These are phyloP conservation scores for Brassicogethes aeneus DNA, from an alignment of 2,888 invertebrate genomes.

Conservation along the genomic window DNA sequence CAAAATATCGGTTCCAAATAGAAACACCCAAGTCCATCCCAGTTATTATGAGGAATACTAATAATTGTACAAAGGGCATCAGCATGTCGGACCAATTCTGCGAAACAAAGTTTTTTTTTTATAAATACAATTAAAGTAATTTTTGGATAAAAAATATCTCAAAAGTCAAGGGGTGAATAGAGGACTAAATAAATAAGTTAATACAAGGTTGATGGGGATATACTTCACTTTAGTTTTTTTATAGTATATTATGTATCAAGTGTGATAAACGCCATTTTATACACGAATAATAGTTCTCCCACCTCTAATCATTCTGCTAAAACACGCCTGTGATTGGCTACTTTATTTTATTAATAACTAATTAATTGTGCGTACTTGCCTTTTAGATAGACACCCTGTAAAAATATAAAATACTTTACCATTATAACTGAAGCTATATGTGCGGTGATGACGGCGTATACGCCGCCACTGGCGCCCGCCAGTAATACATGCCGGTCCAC, in stretches of 20 bases:
- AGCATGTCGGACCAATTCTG: slow-evolving; percentile 96
- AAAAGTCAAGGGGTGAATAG: too few species aligned
- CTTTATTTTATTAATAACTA: too few species aligned
- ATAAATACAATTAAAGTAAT: slow-evolving; percentile 1
- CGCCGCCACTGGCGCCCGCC: slow-evolving; percentile 89
- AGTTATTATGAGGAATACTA: slow-evolving; percentile 68
- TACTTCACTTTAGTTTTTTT: too few species aligned
- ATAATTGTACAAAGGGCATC: slow-evolving; percentile 57
- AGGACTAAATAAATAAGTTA: too few species aligned
- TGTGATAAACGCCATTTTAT: too few species aligned
- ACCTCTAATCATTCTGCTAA: too few species aligned
- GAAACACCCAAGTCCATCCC: slow-evolving; percentile 80
- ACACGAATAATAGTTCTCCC: too few species aligned
- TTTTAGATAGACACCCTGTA: too few species aligned
- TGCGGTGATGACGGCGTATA: slow-evolving; percentile 85
- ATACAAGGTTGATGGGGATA: too few species aligned
- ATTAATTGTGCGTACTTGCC: too few species aligned
- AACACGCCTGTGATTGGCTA: too few species aligned
- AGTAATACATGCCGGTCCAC: slow-evolving; percentile 67
- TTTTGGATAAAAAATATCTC: not conserved
- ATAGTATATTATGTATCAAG: too few species aligned
- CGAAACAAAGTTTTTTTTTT: slow-evolving; percentile 25
- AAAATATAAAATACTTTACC: slow-evolving; percentile 44
- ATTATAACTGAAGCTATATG: slow-evolving; percentile 86
- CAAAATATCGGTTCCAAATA: slow-evolving; percentile 73